phyloP scores from a whole-genome alignment of 2,888 invertebrate genomes.

The Drosophila emarginata region DNA sequence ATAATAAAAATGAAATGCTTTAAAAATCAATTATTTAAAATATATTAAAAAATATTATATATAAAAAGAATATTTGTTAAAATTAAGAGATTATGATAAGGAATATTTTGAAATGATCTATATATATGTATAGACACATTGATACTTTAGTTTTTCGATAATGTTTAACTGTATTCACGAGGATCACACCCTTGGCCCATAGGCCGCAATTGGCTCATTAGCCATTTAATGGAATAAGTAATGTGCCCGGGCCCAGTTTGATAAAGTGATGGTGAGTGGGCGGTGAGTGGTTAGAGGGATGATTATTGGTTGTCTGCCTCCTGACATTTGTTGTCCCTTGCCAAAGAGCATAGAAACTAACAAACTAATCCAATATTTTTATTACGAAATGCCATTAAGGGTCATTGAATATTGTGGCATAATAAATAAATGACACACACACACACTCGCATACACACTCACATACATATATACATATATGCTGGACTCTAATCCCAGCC shows the following conservation, averaged over 20 bases:
- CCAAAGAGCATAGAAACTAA: slow-evolving; percentile 58
- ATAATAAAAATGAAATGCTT: too few relatives aligned
- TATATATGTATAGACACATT: neutral
- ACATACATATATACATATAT: slow-evolving; percentile 24
- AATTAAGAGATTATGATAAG: too few relatives aligned
- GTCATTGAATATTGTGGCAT: slow-evolving; percentile 78
- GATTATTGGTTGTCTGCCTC: slow-evolving; percentile 19
- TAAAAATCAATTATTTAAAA: too few relatives aligned
- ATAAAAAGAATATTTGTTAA: too few relatives aligned
- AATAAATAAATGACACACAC: slow-evolving; percentile 67
- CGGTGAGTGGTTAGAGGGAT: slow-evolving; percentile 23
- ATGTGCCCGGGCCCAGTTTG: slow-evolving; percentile 54
- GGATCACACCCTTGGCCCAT: neutral
- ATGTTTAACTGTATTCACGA: neutral
- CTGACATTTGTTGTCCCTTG: slow-evolving; percentile 13
- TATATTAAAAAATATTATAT: too few relatives aligned
- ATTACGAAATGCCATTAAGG: slow-evolving; percentile 78
- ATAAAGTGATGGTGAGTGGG: slow-evolving; percentile 53
- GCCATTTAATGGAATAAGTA: slow-evolving; percentile 75
- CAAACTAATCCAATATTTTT: slow-evolving; percentile 79
- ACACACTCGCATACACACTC: slow-evolving; percentile 30
- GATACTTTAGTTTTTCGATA: neutral
- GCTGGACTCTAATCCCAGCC: slow-evolving; percentile 63
- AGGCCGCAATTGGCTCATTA: slow-evolving; percentile 70
- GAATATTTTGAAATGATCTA: too few relatives aligned